Evolutionary conservation across 92 coral and sea anemone species (phyloP), one percentile per base, ranked within the genome.

Genomic region (Metridium senile): DNA sequence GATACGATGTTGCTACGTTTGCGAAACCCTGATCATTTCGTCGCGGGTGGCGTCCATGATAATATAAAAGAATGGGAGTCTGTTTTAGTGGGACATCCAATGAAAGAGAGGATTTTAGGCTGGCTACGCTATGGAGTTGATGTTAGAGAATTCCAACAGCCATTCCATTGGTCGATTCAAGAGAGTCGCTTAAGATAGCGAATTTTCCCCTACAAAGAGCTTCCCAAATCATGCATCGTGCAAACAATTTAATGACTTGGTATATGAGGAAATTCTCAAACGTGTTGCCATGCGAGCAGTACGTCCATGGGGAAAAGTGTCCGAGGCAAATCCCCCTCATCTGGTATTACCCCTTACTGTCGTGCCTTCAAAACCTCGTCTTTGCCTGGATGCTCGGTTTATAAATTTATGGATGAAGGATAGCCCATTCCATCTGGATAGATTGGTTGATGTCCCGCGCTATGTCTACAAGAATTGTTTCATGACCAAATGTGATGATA

Each of bases 401-500:
- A 18, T 78, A n/a, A 78, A 78, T 33, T 20, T 39, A 10, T 68
- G 83, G 83, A 78, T 78, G 77, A 68, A 28, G 21, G 65, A 78
- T 23, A 26, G 30, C 16, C 79, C 83, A 7, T 74, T 35, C 54
- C 34, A 63, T 9, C 70, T 74, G 59, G 79, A 74, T 29, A 74
- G 45, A 34, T 23, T 74, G 67, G 43, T 65, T 45, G 79, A 74
- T 43, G 77, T 72, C 19, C 53, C 75, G 20, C 21, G 81, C 1
- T 75, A 63, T 75, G 58, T 30, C 0, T 76, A 76, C 18, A 39
- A 64, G 27, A 43, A 46, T 25, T 76, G 62, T 6, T 65, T 26
- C 19, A 29, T 76, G 59, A 66, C 81, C 21, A 76, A 76, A 46
- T 76, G 81, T 71, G 81, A 66, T 51, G 84, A 79, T 33, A 78